Conservation (phyloP, 1,140 invertebrate species). For the Ceratosolen solmsi region DNA sequence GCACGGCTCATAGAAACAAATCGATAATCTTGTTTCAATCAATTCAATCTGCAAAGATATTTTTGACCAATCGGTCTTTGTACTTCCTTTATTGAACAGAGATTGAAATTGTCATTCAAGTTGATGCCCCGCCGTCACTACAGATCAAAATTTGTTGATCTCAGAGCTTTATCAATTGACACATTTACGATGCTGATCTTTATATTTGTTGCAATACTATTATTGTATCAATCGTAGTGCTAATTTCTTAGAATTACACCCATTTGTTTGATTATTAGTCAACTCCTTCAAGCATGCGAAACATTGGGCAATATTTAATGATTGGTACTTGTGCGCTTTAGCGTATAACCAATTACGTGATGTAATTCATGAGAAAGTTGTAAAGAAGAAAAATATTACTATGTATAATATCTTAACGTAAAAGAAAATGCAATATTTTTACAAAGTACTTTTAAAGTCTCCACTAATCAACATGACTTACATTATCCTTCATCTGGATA, state of each 20-base stretch:
- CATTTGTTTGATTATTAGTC: neutral
- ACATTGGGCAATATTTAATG: too few relatives aligned
- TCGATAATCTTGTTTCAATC: constrained; percentile 25
- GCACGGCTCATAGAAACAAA: neutral
- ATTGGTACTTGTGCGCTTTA: too few relatives aligned
- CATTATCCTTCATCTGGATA: too few relatives aligned
- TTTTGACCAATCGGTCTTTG: neutral
- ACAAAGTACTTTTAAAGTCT: too few relatives aligned
- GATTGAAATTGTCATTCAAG: neutral
- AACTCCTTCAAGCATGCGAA: too few relatives aligned
- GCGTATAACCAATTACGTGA: too few relatives aligned
- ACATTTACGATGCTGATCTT: constrained; percentile 55
- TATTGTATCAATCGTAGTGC: neutral
- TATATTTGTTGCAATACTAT: constrained; percentile 38
- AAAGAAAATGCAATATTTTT: too few relatives aligned
- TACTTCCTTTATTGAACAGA: neutral
- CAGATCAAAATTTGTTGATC: constrained; percentile 42
- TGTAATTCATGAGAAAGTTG: too few relatives aligned
- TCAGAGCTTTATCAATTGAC: constrained; percentile 57
- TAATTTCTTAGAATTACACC: constrained; percentile 22
- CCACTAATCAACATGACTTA: too few relatives aligned
- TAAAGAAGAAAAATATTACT: too few relatives aligned
- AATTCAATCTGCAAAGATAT: neutral
- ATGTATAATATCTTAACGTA: too few relatives aligned
- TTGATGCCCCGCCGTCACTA: neutral